Percentiles rank a stretch among this genome's conserved stretches.
phyloP scores from a whole-genome alignment of 2,113 vertebrate species.

The Pomatorhinus ruficollis region DNA sequence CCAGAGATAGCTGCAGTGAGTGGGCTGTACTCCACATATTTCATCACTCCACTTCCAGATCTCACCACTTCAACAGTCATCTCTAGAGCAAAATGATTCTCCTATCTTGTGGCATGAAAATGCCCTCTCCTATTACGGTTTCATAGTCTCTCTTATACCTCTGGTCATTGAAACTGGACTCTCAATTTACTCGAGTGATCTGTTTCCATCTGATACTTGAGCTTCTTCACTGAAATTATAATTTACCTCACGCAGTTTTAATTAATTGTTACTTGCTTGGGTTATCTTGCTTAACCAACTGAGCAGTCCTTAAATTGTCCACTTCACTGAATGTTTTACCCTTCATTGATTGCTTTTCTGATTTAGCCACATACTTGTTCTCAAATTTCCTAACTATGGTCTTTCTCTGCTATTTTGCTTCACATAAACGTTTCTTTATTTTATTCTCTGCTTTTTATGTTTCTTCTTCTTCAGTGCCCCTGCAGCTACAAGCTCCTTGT shows the following conservation, averaged over 20 bases:
- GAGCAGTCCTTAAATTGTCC: not conserved
- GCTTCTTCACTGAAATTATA: not conserved
- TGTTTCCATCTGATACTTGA: not conserved
- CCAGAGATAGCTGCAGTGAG: conserved; percentile 57
- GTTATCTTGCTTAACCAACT: not conserved
- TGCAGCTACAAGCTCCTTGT: not conserved
- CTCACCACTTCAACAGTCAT: conserved; percentile 10
- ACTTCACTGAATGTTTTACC: not conserved
- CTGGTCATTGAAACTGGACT: not conserved
- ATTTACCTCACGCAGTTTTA: not conserved
- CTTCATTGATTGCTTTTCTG: not conserved
- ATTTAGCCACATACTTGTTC: not conserved
- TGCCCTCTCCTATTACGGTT: not conserved
- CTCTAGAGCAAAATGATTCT: not conserved
- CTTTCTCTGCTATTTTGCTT: not conserved
- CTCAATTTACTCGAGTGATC: not conserved
- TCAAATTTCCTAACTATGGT: not conserved
- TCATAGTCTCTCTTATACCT: not conserved
- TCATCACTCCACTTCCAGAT: conserved; percentile 39
- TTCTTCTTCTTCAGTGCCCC: not conserved
- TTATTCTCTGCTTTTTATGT: not conserved
- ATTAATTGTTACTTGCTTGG: not conserved
- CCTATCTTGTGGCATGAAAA: not conserved
- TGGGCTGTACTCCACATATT: conserved; percentile 55
- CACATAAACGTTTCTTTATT: not conserved